phyloP scores from a whole-genome alignment of 1,140 invertebrate genomes.

The Drosophila lacteicornis region DNA sequence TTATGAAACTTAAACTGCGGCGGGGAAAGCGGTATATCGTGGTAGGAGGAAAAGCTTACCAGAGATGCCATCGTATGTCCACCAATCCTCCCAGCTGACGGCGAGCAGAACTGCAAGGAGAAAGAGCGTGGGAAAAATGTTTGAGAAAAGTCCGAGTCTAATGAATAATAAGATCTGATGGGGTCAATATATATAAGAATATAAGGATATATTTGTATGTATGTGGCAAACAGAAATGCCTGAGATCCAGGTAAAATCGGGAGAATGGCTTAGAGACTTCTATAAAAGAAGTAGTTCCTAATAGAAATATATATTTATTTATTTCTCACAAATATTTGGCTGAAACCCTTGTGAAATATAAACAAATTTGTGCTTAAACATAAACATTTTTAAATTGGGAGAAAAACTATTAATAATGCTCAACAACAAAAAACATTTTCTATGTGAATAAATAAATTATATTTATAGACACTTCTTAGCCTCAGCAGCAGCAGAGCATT shows the following conservation, averaged over 20 bases:
- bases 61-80: slow-evolving; percentile 97
- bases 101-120: slow-evolving; percentile 85
- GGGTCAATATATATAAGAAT: slow-evolving; percentile 1
- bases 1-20: slow-evolving; percentile 56
- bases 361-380: too few relatives aligned
- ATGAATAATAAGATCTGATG: slow-evolving; percentile 20
- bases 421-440: too few relatives aligned
- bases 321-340: too few relatives aligned
- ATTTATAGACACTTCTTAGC: too few relatives aligned
- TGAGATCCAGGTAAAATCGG: background rate
- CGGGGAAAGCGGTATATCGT: too few relatives aligned
- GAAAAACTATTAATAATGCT: too few relatives aligned
- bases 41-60: slow-evolving; percentile 87
- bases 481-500: background rate
- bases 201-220: background rate
- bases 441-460: too few relatives aligned
- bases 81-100: slow-evolving; percentile 97
- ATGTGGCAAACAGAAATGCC: background rate
- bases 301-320: too few relatives aligned
- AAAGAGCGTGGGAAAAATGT: slow-evolving; percentile 5
- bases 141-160: background rate
- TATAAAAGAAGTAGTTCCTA: too few relatives aligned
- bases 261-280: too few relatives aligned
- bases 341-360: too few relatives aligned
- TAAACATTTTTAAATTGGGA: too few relatives aligned